Evolutionary conservation across 2,888 invertebrate genomes (phyloP).

Genomic region (Sinohyriopsis cumingii): DNA sequence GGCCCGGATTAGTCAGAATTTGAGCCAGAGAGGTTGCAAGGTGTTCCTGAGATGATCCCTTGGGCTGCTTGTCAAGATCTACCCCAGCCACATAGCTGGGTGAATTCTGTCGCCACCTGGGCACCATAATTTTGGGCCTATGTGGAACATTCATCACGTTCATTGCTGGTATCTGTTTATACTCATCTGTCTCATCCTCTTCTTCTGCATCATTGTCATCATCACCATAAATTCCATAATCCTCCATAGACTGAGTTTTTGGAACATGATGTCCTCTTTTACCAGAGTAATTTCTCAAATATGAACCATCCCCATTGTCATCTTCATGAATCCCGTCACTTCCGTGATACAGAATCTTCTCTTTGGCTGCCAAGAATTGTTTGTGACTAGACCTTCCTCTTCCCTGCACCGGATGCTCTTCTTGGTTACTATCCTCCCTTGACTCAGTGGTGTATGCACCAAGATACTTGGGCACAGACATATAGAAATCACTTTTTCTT

Average conservation of each 20-base stretch:
- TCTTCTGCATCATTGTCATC: constrained; percentile 45
- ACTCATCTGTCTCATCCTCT: constrained; percentile 14
- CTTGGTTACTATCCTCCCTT: constrained; percentile 19
- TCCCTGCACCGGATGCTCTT: constrained; percentile 14
- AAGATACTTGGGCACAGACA: constrained; percentile 42
- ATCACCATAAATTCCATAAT: constrained; percentile 50
- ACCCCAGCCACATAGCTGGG: constrained; percentile 28
- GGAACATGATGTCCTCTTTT: background rate
- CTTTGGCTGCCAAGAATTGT: constrained; percentile 31
- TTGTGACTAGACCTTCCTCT: constrained; percentile 21
- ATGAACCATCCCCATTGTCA: constrained; percentile 1
- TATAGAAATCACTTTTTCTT: constrained; percentile 41
- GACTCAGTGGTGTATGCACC: constrained; percentile 32
- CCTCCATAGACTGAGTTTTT: constrained; percentile 15
- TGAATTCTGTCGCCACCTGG: constrained; percentile 38
- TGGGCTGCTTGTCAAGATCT: constrained; percentile 15
- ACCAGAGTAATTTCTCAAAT: background rate
- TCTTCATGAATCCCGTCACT: constrained; percentile 7
- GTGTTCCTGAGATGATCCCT: constrained; percentile 29
- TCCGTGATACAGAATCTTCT: constrained; percentile 24
- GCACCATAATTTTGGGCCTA: constrained; percentile 40
- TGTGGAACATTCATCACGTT: constrained; percentile 28
- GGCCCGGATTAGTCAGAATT: constrained; percentile 29
- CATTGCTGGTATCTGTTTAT: constrained; percentile 31
- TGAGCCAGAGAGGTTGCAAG: constrained; percentile 40